A percentile compares a stretch with the other conserved stretches of the same genome.
Conservation (phyloP, 2,888 invertebrate species). For the Hyppa rectilinea region DNA sequence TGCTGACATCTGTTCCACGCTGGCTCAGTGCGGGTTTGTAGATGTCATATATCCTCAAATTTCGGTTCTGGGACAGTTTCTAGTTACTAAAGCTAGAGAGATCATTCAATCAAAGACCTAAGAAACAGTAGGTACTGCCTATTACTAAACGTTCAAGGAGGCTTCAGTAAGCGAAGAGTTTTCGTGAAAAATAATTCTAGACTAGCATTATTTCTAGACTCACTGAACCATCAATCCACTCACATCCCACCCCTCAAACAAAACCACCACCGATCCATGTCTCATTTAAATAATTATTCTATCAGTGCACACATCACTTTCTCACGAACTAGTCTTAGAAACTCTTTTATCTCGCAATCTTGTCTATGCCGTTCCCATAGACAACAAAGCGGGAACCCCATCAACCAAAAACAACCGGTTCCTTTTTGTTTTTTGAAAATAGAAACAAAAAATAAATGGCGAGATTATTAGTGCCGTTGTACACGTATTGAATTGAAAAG, state of each 20-base stretch:
- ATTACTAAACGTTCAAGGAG: neutral
- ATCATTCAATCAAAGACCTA: too few relatives aligned
- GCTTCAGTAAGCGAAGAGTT: neutral
- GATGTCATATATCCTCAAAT: too few relatives aligned
- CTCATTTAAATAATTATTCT: conserved; percentile 67
- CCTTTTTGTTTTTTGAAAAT: conserved; percentile 64
- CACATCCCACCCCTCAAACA: conserved; percentile 44
- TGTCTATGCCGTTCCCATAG: conserved; percentile 67
- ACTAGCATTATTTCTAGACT: conserved; percentile 2
- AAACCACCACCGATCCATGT: conserved; percentile 46
- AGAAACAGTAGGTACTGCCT: too few relatives aligned
- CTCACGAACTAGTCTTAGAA: conserved; percentile 68
- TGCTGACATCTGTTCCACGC: too few relatives aligned
- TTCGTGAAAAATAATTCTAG: neutral
- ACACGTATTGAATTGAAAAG: conserved; percentile 62
- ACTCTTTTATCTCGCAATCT: conserved; percentile 66
- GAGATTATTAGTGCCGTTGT: conserved; percentile 67
- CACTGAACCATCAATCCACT: conserved; percentile 27
- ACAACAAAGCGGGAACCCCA: conserved; percentile 60
- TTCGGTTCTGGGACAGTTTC: too few relatives aligned
- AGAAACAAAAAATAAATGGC: conserved; percentile 67
- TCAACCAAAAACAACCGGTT: conserved; percentile 66
- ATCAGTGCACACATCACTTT: conserved; percentile 62
- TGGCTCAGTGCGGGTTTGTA: too few relatives aligned
- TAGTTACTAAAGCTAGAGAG: too few relatives aligned